Conservation (phyloP, 2,797 vertebrate species). For the Takifugu rubripes region DNA sequence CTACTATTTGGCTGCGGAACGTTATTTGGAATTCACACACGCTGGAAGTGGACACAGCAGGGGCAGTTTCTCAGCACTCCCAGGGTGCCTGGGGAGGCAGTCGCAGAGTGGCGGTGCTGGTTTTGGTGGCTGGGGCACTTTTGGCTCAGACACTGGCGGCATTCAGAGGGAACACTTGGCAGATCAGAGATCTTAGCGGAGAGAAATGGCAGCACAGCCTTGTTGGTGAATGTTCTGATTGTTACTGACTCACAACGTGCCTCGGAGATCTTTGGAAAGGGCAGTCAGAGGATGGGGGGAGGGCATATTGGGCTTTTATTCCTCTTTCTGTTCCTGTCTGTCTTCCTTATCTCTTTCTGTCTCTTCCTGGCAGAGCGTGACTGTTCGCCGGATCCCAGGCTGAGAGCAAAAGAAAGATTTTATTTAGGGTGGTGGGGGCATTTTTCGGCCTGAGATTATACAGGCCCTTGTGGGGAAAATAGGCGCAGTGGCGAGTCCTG, state of each 20-base stretch:
- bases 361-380: constrained; percentile 51
- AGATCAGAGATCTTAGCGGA: constrained; percentile 44
- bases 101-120: not conserved
- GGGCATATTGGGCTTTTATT: constrained; percentile 49
- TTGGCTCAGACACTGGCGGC: constrained; percentile 26
- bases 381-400: constrained; percentile 52
- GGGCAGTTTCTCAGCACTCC: constrained; percentile 52
- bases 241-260: constrained; percentile 53
- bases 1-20: constrained; percentile 50
- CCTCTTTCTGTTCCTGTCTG: constrained; percentile 39
- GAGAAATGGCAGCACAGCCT: constrained; percentile 41
- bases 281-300: constrained; percentile 23
- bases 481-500: not conserved
- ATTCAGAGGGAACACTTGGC: constrained; percentile 49
- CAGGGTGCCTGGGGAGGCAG: constrained; percentile 38
- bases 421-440: constrained; percentile 48
- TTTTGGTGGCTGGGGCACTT: constrained; percentile 1
- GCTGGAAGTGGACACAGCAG: constrained; percentile 47
- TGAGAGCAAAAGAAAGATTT: constrained; percentile 57
- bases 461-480: constrained; percentile 32
- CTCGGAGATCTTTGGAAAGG: constrained; percentile 18
- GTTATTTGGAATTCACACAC: constrained; percentile 63
- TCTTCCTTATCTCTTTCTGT: constrained; percentile 56
- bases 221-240: constrained; percentile 64
- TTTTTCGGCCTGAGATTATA: constrained; percentile 35